phyloP scores from a whole-genome alignment of 2,113 vertebrate genomes.

The Phoxinus phoxinus region DNA sequence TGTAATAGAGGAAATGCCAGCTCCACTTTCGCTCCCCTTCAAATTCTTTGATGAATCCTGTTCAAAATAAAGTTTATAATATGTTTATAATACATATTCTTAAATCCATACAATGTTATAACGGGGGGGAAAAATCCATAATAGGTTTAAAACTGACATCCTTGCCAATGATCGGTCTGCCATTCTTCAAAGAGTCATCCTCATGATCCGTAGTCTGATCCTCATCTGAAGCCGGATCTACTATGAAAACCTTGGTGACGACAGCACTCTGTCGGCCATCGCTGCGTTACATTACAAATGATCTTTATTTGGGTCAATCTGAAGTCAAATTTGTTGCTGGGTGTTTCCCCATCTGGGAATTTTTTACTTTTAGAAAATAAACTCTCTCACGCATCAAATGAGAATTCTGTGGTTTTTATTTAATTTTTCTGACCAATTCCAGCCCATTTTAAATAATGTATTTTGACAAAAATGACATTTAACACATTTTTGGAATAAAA shows the following conservation, averaged over 20 bases:
- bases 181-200: constrained; percentile 64
- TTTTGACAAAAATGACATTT: neutral
- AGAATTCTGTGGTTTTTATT: neutral
- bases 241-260: constrained; percentile 90
- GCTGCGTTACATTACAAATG: constrained; percentile 65
- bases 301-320: neutral
- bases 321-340: neutral
- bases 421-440: neutral
- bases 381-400: neutral
- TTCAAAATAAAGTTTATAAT: constrained; percentile 43
- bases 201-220: constrained; percentile 62
- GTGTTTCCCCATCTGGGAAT: neutral
- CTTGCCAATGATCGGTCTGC: constrained; percentile 39
- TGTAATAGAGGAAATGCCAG: constrained; percentile 63
- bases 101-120: neutral
- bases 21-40: constrained; percentile 65
- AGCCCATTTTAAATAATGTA: neutral
- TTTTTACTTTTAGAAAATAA: neutral
- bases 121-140: neutral
- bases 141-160: constrained; percentile 60
- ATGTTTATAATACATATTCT: neutral
- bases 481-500: neutral
- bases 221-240: constrained; percentile 69
- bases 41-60: constrained; percentile 68
- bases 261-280: constrained; percentile 86